Evolutionary conservation across 2,888 invertebrate species (phyloP).

Genomic region (Hipparchia semele): DNA sequence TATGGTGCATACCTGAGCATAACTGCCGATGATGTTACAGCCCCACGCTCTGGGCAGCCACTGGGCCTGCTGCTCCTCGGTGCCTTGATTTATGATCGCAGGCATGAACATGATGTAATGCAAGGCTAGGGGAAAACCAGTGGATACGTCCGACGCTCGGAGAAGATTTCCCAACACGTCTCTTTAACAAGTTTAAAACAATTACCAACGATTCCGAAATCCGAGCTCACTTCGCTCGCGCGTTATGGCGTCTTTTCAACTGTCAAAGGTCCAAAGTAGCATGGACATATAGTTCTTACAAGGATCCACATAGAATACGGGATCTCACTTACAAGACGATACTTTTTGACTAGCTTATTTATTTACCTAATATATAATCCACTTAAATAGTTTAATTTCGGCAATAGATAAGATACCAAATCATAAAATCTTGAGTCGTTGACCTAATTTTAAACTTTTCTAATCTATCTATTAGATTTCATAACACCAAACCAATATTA

Average conservation of each 20-base stretch:
- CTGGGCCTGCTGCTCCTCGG: slow-evolving; percentile 91
- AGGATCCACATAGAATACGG: too few species aligned
- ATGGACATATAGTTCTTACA: too few species aligned
- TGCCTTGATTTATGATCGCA: slow-evolving; percentile 93
- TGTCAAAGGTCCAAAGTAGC: too few species aligned
- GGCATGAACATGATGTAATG: slow-evolving; percentile 97
- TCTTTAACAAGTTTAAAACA: slow-evolving; percentile 45
- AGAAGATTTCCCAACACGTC: slow-evolving; percentile 85
- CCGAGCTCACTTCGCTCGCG: neutral
- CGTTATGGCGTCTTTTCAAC: neutral
- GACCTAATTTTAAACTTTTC: too few species aligned
- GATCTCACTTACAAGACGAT: too few species aligned
- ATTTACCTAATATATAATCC: neutral
- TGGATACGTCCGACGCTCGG: slow-evolving; percentile 83
- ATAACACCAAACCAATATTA: too few species aligned
- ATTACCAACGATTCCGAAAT: neutral
- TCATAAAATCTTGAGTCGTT: too few species aligned
- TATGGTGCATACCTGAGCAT: slow-evolving; percentile 87
- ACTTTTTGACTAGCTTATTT: neutral
- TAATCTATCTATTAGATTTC: too few species aligned
- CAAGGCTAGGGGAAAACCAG: slow-evolving; percentile 87
- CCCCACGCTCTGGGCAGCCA: slow-evolving; percentile 93
- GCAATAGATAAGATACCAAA: too few species aligned
- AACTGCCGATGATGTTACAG: slow-evolving; percentile 94
- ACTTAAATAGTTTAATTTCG: too few species aligned